A percentile compares a stretch with the other conserved stretches of the same genome.
These are phyloP conservation scores for Lacerta agilis DNA, from an alignment of 2,797 vertebrate species.

Conservation along the genomic window DNA sequence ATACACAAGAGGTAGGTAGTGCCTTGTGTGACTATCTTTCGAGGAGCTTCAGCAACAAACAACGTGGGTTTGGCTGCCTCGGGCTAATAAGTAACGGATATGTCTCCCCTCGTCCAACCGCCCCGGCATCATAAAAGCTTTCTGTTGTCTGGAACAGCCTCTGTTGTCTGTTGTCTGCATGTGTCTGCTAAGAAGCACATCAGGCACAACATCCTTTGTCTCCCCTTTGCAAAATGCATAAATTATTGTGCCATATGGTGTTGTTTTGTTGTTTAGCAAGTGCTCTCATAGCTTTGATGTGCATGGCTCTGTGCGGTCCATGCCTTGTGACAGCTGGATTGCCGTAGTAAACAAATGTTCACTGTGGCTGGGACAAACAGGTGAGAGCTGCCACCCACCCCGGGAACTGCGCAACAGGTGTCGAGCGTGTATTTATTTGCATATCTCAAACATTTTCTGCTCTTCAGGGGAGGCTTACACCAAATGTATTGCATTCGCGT, in stretches of 20 bases:
- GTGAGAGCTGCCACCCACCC: neutral
- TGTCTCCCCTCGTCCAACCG: neutral
- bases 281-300: slow-evolving; percentile 33
- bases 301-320: neutral
- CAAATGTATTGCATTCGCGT: neutral
- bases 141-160: neutral
- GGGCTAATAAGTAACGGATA: neutral
- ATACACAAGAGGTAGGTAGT: neutral
- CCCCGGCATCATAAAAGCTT: neutral
- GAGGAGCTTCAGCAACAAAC: slow-evolving; percentile 1
- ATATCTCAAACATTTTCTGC: neutral
- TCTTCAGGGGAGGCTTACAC: neutral
- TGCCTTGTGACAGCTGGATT: neutral
- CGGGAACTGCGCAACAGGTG: slow-evolving; percentile 37
- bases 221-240: neutral
- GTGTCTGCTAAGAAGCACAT: neutral
- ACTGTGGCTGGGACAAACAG: slow-evolving; percentile 22
- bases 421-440: slow-evolving; percentile 1
- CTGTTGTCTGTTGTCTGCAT: slow-evolving; percentile 4
- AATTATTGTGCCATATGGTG: slow-evolving; percentile 16
- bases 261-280: slow-evolving; percentile 51
- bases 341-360: neutral
- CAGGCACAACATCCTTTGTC: slow-evolving; percentile 1
- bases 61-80: neutral
- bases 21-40: neutral